Base-by-base conservation (phyloP, 2,113 vertebrate genomes). In the Oceanodroma tethys region DNA sequence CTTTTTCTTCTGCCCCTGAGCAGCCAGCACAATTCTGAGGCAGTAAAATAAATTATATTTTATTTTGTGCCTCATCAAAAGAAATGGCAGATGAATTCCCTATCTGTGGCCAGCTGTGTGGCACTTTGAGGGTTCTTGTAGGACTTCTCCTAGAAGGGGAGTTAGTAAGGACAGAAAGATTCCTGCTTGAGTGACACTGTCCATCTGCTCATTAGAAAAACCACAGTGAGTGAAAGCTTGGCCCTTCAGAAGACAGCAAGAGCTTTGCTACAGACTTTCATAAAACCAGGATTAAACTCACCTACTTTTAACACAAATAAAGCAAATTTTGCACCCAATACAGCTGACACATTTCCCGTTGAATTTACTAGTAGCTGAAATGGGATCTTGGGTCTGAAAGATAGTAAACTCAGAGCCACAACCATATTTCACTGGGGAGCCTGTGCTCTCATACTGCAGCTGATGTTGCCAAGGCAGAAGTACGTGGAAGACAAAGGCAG, bases 161-260 rank as follows among this genome's bases (percentile, higher is more conserved):
- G 23, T n/a, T 67, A 58, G 16, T 62, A 70, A 74, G 32, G 29
- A 36, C 27, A 63, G 55, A 73, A 86, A 55, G 14, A 65, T 52
- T 55, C 36, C 48, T 87, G 4, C 67, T 47, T 86, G 52, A 55
- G 72, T 47, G 63, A 48, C 45, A 36, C 2, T 50, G 23, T 38
- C 27, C 7, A 20, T 59, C 47, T 32, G 5, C 42, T 81, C 36
- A 36, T 62, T 27, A 67, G 59, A 58, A 92, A 93, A 91, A n/a
- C 0, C n/a, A 25, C 25, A 62, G 5, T 0, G 0, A 91, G 4
- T 32, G 27, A 68, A 86, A 92, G 10, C 36, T 56, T 65, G 52
- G 36, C 20, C 17, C 58, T 60, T 78, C 22, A 59, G 40, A 86
- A 84, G 60, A 45, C 30, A 91, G 13, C 43, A 71, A 40, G 36